Evolutionary conservation across 2,888 invertebrate genomes (phyloP).

Genomic region (Tetranychus truncatus): DNA sequence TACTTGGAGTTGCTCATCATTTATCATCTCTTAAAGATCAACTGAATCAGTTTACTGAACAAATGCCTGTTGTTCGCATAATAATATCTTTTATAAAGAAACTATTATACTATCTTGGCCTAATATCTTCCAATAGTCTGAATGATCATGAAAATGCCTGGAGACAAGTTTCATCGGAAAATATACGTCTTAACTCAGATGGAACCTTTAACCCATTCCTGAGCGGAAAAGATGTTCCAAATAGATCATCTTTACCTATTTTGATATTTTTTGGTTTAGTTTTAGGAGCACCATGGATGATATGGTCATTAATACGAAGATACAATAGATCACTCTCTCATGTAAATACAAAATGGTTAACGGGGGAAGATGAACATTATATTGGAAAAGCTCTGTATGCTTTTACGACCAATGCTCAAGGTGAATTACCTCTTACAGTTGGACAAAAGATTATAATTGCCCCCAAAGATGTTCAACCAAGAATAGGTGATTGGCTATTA

Average conservation of each 20-base stretch:
- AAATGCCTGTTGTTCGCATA: constrained; percentile 60
- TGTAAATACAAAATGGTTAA: constrained; percentile 33
- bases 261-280: constrained; percentile 71
- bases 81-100: constrained; percentile 61
- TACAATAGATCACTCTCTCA: constrained; percentile 27
- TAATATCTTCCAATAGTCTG: constrained; percentile 32
- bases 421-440: constrained; percentile 55
- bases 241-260: constrained; percentile 55
- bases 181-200: neutral
- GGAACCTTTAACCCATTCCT: neutral
- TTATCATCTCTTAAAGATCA: constrained; percentile 62
- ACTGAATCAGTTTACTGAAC: constrained; percentile 67
- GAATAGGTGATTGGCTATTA: constrained; percentile 39
- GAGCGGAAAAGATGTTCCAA: neutral
- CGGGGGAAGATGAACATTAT: constrained; percentile 37
- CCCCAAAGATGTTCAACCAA: constrained; percentile 55
- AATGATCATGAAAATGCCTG: constrained; percentile 31
- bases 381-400: constrained; percentile 46
- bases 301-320: constrained; percentile 55
- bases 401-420: constrained; percentile 46
- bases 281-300: constrained; percentile 74
- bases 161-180: constrained; percentile 12
- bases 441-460: constrained; percentile 64
- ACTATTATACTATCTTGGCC: constrained; percentile 49
- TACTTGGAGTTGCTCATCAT: constrained; percentile 87